phyloP scores from a whole-genome alignment of 2,797 vertebrate species.

The Pyrocephalus nanus region DNA sequence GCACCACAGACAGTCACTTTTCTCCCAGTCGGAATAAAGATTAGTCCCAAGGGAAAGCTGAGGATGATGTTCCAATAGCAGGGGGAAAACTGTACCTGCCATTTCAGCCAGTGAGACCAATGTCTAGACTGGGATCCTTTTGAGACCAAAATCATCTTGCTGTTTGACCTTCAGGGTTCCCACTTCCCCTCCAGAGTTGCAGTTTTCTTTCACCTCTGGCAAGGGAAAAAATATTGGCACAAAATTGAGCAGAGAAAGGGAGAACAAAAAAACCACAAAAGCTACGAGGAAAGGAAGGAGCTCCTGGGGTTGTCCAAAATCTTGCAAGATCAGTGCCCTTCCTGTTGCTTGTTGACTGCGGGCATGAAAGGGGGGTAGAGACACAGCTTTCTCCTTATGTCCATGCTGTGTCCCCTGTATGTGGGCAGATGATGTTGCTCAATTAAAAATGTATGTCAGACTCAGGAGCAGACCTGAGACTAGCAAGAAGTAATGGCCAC shows the following conservation, averaged over 20 bases:
- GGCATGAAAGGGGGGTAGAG: rapidly evolving
- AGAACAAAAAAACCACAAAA: not conserved
- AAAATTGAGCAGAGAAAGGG: not conserved
- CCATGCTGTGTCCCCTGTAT: rapidly evolving
- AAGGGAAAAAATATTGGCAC: not conserved
- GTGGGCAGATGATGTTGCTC: not conserved
- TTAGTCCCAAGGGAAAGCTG: not conserved
- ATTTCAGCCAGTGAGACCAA: not conserved
- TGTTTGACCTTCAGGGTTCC: not conserved
- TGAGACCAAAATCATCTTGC: not conserved
- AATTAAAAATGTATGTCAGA: not conserved
- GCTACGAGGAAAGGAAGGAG: not conserved
- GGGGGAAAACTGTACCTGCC: not conserved
- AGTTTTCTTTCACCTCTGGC: not conserved
- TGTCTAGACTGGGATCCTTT: not conserved
- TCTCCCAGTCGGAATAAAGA: not conserved
- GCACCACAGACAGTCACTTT: not conserved
- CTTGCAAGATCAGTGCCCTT: not conserved
- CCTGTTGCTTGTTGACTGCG: not conserved
- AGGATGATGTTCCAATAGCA: not conserved
- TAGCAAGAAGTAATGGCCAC: not conserved
- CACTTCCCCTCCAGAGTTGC: not conserved
- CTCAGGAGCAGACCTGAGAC: not conserved
- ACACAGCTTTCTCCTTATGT: not conserved
- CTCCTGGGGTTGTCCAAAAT: not conserved